Conservation (phyloP, 2,797 vertebrate genomes). For the Catharus ustulatus region DNA sequence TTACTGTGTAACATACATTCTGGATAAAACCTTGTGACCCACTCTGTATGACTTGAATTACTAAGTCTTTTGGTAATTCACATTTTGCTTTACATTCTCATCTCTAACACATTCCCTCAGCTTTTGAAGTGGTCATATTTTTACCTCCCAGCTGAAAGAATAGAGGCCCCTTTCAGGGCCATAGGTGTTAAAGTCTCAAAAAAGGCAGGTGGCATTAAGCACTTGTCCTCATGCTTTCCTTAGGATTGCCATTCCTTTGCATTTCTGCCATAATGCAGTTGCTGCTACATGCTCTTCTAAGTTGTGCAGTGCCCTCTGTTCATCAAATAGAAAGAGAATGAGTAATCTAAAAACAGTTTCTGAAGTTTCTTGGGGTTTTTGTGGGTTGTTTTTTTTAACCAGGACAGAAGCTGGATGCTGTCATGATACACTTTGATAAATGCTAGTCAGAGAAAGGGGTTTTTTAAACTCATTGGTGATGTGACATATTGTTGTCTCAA, state of each 20-base stretch:
- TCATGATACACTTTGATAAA: not conserved
- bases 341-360: not conserved
- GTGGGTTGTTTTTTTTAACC: not conserved
- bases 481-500: not conserved
- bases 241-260: not conserved
- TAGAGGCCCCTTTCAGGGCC: not conserved
- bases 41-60: not conserved
- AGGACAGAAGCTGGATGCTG: not conserved
- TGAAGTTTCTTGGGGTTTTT: not conserved
- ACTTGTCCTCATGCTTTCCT: not conserved
- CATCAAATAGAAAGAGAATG: fast-evolving
- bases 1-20: not conserved
- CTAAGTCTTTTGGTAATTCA: not conserved
- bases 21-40: not conserved
- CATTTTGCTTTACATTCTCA: not conserved
- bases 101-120: not conserved
- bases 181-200: not conserved
- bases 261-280: fast-evolving
- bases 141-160: not conserved
- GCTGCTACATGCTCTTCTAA: not conserved
- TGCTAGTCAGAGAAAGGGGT: not conserved
- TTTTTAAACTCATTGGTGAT: not conserved
- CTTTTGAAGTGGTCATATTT: not conserved
- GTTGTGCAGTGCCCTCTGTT: not conserved
- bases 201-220: not conserved